Conservation (phyloP, 2,797 vertebrate species). For the Serranus cabrilla region DNA sequence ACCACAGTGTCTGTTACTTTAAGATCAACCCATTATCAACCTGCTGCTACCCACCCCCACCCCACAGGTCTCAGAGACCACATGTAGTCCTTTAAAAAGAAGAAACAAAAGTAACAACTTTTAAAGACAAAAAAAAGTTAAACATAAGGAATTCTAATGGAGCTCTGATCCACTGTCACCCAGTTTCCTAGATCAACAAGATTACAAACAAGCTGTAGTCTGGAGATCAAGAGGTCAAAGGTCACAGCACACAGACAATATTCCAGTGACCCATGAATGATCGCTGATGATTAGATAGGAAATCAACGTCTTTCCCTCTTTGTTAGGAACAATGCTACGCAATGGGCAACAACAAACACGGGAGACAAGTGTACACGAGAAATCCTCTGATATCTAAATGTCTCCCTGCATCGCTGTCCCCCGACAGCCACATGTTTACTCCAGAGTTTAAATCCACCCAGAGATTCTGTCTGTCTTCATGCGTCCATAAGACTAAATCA, state of each 20-base stretch:
- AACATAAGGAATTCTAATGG: constrained; percentile 3
- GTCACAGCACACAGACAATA: constrained; percentile 74
- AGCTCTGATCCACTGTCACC: constrained; percentile 31
- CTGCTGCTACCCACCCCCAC: neutral
- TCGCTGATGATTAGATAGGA: constrained; percentile 53
- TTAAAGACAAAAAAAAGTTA: neutral
- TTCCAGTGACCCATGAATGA: constrained; percentile 73
- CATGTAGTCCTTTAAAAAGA: neutral
- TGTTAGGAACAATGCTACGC: constrained; percentile 29
- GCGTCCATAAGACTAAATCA: neutral
- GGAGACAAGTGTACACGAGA: neutral
- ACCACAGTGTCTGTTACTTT: neutral
- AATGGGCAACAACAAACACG: constrained; percentile 36
- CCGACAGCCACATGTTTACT: constrained; percentile 1
- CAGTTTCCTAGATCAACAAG: constrained; percentile 38
- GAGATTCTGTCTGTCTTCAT: neutral
- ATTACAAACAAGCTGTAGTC: constrained; percentile 51
- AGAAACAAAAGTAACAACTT: neutral
- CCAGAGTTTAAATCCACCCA: neutral
- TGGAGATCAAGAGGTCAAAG: constrained; percentile 61
- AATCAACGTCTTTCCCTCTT: constrained; percentile 43
- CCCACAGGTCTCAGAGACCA: neutral
- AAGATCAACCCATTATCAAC: neutral
- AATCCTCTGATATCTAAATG: constrained; percentile 1
- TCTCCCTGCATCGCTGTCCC: neutral